Conservation (phyloP, 2,113 vertebrate genomes). For the Cyanoderma ruficeps region DNA sequence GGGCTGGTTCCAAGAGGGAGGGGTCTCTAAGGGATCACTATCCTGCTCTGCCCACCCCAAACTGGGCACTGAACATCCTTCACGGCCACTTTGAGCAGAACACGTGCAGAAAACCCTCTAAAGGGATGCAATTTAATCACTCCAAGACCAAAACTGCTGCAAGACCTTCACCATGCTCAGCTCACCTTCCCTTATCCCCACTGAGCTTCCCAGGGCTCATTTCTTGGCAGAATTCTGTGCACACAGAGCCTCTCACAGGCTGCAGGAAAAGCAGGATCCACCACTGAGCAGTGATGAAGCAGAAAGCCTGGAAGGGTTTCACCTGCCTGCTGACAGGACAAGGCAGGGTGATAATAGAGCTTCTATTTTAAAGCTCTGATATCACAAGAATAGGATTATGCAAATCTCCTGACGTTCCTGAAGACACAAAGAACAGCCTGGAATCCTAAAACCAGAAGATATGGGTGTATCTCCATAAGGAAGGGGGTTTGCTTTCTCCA, state of each 20-base stretch:
- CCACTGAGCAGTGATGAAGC: not conserved
- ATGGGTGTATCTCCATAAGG: not conserved
- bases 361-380: not conserved
- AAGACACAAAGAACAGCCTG: not conserved
- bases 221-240: not conserved
- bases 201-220: not conserved
- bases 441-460: not conserved
- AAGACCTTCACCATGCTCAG: not conserved
- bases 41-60: not conserved
- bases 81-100: not conserved
- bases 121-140: not conserved
- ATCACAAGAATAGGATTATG: not conserved
- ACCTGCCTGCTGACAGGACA: not conserved
- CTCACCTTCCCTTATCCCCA: rapidly evolving
- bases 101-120: not conserved
- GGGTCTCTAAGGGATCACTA: not conserved
- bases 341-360: not conserved
- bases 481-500: not conserved
- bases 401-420: not conserved
- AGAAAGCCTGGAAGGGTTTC: not conserved
- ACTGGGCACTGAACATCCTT: not conserved
- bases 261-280: not conserved
- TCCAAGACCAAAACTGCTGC: not conserved
- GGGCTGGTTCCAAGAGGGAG: not conserved
- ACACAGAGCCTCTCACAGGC: not conserved